Conservation (phyloP, 2,797 vertebrate genomes). For the Pipistrellus kuhlii region DNA sequence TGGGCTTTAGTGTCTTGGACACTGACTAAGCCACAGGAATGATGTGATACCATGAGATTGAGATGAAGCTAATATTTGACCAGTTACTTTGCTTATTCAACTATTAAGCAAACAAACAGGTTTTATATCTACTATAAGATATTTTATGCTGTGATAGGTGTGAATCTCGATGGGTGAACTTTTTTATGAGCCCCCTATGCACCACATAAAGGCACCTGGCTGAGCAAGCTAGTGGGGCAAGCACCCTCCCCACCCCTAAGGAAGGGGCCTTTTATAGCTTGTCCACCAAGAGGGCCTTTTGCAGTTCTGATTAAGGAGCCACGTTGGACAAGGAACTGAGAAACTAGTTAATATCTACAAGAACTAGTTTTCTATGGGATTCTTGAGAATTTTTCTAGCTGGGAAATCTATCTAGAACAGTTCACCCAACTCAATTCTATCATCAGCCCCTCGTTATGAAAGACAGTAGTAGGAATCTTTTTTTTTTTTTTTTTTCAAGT, state of each 20-base stretch:
- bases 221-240: neutral
- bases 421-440: neutral
- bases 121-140: neutral
- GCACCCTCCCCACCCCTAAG: neutral
- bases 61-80: neutral
- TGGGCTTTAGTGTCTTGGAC: neutral
- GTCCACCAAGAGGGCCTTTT: neutral
- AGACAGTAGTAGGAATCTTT: neutral
- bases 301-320: neutral
- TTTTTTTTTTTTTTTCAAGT: neutral
- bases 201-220: neutral
- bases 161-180: neutral
- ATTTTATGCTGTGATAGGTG: neutral
- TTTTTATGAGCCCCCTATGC: neutral
- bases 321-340: neutral
- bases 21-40: neutral
- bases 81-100: constrained; percentile 14
- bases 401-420: neutral
- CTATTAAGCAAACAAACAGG: neutral
- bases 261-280: neutral
- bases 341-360: neutral
- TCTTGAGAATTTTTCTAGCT: neutral
- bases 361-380: neutral
- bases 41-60: neutral
- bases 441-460: neutral